Evolutionary conservation across 2,113 vertebrate species (phyloP).

Genomic region (Neotoma lepida): DNA sequence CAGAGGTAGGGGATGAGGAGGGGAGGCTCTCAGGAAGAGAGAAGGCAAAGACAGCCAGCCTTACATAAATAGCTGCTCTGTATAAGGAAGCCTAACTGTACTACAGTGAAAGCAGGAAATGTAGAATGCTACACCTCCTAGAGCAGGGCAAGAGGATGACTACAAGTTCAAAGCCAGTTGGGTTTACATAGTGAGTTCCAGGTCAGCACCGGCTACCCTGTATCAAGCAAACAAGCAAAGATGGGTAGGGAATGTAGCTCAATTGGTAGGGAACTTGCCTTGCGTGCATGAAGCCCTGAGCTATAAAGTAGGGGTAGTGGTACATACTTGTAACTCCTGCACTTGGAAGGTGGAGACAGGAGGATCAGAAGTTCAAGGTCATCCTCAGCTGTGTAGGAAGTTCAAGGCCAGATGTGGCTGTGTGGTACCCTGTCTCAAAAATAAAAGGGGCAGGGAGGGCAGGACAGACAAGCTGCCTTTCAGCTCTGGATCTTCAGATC

Average conservation of each 20-base stretch:
- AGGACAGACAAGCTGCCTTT: background rate
- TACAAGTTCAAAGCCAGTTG: background rate
- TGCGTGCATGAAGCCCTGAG: background rate
- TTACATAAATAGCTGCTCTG: background rate
- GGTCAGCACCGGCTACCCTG: background rate
- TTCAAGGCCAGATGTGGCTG: background rate
- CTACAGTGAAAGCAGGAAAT: background rate
- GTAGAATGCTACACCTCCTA: background rate
- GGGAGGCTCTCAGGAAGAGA: background rate
- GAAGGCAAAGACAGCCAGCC: background rate
- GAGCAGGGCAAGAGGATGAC: background rate
- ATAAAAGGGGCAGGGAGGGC: background rate
- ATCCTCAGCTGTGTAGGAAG: background rate
- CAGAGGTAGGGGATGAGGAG: background rate
- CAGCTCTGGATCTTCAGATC: background rate
- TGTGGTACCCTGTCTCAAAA: background rate
- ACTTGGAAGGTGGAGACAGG: background rate
- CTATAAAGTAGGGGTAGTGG: background rate
- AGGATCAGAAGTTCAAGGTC: background rate
- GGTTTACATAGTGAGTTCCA: background rate
- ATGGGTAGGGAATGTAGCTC: background rate
- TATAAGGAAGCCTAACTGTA: slow-evolving; percentile 1
- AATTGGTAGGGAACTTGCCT: background rate
- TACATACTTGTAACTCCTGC: background rate
- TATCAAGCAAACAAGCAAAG: background rate